Base-by-base conservation (phyloP, 2,113 vertebrate species). In the Poicephalus meyeri region DNA sequence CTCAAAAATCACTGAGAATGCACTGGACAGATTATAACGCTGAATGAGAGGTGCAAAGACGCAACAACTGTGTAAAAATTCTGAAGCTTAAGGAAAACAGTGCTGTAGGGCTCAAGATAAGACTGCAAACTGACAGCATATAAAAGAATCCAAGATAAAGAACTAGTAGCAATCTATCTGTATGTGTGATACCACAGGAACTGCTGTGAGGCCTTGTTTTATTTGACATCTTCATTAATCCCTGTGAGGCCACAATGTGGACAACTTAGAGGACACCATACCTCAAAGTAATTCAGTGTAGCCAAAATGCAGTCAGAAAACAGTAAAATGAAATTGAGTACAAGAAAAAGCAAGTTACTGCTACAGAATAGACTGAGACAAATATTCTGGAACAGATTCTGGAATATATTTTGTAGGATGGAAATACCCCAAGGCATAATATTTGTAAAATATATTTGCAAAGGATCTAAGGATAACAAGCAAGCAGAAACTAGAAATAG, bases 321-420 rank as follows among this genome's bases (percentile, higher is more conserved):
- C 26, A 73, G 41, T 25, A 87, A 68, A 95, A 76, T 53, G 11
- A 76, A 84, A 68, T 0, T 21, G 5, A 80, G 61, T 33, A 46
- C 23, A 77, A 65, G 63, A 88, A 61, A 95, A 91, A 82, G 14
- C 63, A 89, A 89, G 31, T 23, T 89, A 85, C 74, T 64, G 35
- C 44, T 86, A 53, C 6, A 52, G 42, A 84, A 93, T 91, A 66
- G 47, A 65, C 41, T 13, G 13, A 74, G 31, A 94, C 39, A 93
- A 89, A 73, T 63, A 96, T 39, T 71, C 50, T 80, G 79, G 49
- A 93, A 91, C 17, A 80, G 53, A 82, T 81, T 95, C 84, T 91
- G 66, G 61, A 94, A 95, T 61, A 77, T 26, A 85, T 80, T 93
- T 63, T 73, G 33, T 31, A 66, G 63, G 71, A 91, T 52, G 35